Evolutionary conservation across 1,140 invertebrate genomes (phyloP).

Genomic region (Chironomus tepperi): DNA sequence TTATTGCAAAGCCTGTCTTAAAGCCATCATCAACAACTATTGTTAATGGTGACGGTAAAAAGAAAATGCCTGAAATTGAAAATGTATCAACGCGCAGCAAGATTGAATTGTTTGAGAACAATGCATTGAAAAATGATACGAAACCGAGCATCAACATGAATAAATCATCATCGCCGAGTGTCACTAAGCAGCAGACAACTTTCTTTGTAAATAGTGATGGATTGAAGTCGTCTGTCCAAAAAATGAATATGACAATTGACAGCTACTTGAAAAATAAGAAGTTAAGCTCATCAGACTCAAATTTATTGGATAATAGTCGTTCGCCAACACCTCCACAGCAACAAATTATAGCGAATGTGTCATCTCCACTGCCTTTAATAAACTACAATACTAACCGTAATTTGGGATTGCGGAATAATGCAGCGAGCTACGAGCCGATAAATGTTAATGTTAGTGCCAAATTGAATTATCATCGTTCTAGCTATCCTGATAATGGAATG

Average conservation of each 20-base stretch:
- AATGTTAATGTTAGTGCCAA: not conserved
- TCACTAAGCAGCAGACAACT: not conserved
- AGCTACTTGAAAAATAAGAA: conserved; percentile 39
- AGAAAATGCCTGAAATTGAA: conserved; percentile 36
- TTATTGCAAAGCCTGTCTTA: conserved; percentile 31
- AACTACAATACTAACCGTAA: not conserved
- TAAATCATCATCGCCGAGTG: not conserved
- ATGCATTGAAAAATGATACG: not conserved
- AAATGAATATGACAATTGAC: conserved; percentile 39
- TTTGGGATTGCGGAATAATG: not conserved
- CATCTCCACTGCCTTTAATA: not conserved
- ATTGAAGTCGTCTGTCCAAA: conserved; percentile 38
- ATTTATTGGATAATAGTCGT: conserved; percentile 5
- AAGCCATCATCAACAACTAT: conserved; percentile 34
- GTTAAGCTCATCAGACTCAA: not conserved
- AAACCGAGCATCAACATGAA: too few species aligned
- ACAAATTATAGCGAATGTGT: not conserved
- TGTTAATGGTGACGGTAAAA: conserved; percentile 29
- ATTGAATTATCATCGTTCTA: not conserved
- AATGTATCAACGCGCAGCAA: conserved; percentile 29
- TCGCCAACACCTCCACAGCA: conserved; percentile 10
- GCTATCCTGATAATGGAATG: not conserved
- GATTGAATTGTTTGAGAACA: conserved; percentile 22
- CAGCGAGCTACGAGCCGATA: not conserved
- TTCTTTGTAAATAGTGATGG: conserved; percentile 28